These are phyloP conservation scores for Acronicta psi DNA, from an alignment of 2,888 invertebrate genomes.

Conservation along the genomic window DNA sequence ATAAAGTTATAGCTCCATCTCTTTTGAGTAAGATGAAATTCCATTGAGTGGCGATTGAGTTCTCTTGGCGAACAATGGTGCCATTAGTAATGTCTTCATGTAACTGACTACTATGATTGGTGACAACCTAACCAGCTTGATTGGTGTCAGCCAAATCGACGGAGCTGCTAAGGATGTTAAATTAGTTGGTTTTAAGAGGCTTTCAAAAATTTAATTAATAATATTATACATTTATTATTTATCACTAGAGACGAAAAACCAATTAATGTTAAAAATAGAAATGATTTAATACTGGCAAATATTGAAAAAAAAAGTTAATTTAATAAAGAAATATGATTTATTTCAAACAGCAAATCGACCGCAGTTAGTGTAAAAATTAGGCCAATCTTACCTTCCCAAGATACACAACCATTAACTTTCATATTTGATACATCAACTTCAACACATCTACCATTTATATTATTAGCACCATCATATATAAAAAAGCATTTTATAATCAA, in stretches of 20 bases:
- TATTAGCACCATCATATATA: slow-evolving; percentile 77
- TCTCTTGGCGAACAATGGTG: background rate
- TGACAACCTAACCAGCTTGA: too few species aligned
- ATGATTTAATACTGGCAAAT: slow-evolving; percentile 25
- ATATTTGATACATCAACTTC: slow-evolving; percentile 65
- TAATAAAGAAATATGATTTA: slow-evolving; percentile 42
- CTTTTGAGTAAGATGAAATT: slow-evolving; percentile 4
- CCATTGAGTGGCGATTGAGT: background rate
- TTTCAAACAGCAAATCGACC: slow-evolving; percentile 35
- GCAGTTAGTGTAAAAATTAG: slow-evolving; percentile 43
- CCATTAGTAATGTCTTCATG: background rate
- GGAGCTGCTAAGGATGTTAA: too few species aligned
- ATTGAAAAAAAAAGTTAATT: slow-evolving; percentile 10
- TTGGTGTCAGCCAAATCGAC: too few species aligned
- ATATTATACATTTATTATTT: background rate
- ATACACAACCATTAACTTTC: slow-evolving; percentile 70
- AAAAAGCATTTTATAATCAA: slow-evolving; percentile 70
- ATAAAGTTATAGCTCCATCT: slow-evolving; percentile 3
- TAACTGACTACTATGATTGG: too few species aligned
- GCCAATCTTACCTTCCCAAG: slow-evolving; percentile 49
- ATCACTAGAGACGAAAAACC: slow-evolving; percentile 3
- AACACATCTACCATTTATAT: slow-evolving; percentile 57
- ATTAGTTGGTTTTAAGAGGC: background rate
- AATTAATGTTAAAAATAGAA: slow-evolving; percentile 8
- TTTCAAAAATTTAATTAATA: slow-evolving; percentile 14